Evolutionary conservation across 2,888 invertebrate genomes (phyloP).

Genomic region (Zeuzera pyrina): DNA sequence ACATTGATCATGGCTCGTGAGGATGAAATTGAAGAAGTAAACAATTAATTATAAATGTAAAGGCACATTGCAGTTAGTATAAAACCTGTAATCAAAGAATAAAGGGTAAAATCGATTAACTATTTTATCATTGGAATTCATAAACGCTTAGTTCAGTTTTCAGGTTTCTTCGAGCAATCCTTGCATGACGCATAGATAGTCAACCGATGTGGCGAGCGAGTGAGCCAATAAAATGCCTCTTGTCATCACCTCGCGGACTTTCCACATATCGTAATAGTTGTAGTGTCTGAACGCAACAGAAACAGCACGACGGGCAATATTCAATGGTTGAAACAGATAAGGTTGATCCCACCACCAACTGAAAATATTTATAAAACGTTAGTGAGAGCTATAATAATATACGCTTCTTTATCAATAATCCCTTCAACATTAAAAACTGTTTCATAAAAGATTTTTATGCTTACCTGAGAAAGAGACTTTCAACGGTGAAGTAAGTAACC

Average conservation of each 20-base stretch:
- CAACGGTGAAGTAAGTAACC: constrained; percentile 49
- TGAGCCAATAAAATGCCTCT: constrained; percentile 54
- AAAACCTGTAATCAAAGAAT: neutral
- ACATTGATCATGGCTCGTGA: no score
- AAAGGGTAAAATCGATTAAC: neutral
- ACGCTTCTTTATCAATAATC: neutral
- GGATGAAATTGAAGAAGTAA: no score
- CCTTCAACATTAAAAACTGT: neutral
- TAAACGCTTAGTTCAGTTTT: neutral
- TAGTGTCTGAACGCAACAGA: constrained; percentile 29
- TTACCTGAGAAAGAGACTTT: constrained; percentile 54
- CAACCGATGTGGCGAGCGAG: constrained; percentile 61
- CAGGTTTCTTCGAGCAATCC: constrained; percentile 51
- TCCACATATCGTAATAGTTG: constrained; percentile 38
- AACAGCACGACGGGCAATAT: constrained; percentile 33
- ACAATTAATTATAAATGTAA: no score
- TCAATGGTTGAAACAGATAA: constrained; percentile 40
- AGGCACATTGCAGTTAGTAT: neutral
- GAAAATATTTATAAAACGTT: constrained; percentile 12
- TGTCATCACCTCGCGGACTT: constrained; percentile 59
- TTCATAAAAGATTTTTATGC: neutral
- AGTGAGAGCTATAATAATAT: neutral
- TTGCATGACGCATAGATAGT: constrained; percentile 65
- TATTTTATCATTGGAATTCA: no score
- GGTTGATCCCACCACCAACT: constrained; percentile 54